A percentile compares a stretch with the other conserved stretches of the same genome.
Evolutionary conservation across 2,888 invertebrate species (phyloP).

Genomic region (Melanargia galathea): DNA sequence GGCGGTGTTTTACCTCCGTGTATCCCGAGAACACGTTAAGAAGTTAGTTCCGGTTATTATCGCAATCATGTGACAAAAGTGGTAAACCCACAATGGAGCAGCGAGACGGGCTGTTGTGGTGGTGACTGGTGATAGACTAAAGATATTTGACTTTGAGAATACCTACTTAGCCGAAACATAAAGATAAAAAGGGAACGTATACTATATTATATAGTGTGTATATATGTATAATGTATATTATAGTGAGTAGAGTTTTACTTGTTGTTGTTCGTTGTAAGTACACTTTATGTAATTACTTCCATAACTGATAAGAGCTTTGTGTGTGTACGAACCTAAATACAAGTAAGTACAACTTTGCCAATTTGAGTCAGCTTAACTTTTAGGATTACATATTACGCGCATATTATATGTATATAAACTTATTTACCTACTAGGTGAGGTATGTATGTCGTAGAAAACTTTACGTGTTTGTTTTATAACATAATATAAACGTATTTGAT

Average conservation of each 20-base stretch:
- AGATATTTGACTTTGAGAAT: too few species aligned
- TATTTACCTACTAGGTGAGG: not conserved
- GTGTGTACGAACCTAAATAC: not conserved
- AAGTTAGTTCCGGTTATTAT: too few species aligned
- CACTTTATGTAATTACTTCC: conserved; percentile 17
- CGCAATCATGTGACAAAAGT: too few species aligned
- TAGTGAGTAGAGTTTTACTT: conserved; percentile 13
- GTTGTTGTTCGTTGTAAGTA: conserved; percentile 14
- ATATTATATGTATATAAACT: not conserved
- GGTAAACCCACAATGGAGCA: too few species aligned
- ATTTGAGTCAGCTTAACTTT: conserved; percentile 12
- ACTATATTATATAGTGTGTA: too few species aligned
- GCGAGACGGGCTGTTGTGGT: too few species aligned
- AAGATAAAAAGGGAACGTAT: not conserved
- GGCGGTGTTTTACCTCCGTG: too few species aligned
- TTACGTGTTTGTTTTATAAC: not conserved
- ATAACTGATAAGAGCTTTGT: conserved; percentile 18
- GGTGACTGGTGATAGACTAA: too few species aligned
- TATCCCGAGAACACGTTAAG: too few species aligned
- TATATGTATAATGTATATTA: too few species aligned
- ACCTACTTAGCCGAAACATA: not conserved
- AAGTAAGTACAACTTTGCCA: conserved; percentile 14
- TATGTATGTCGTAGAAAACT: not conserved
- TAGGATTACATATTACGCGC: conserved; percentile 1
- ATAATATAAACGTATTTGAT: not conserved